These are phyloP conservation scores for Dicyrtoma fusca DNA, from an alignment of 2,888 invertebrate species.

Conservation along the genomic window DNA sequence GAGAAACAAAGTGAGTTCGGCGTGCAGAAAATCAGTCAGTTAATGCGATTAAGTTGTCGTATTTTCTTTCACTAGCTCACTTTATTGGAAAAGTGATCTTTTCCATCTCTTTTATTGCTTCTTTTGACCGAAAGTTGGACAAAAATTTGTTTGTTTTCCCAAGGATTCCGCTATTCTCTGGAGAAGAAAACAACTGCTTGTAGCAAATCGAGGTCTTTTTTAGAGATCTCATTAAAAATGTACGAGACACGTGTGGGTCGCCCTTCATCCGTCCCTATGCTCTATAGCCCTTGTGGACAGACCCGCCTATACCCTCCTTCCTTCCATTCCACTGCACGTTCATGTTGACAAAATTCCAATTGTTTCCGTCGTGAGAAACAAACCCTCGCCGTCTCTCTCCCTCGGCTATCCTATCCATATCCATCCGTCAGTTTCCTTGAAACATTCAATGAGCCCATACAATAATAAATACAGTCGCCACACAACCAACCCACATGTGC, in stretches of 20 bases:
- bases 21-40: conserved; percentile 51
- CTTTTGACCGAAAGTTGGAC: conserved; percentile 43
- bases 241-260: conserved; percentile 43
- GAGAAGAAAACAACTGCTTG: conserved; percentile 44
- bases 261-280: conserved; percentile 9
- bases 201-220: conserved; percentile 37
- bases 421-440: neutral
- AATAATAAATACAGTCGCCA: too few species aligned
- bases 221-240: conserved; percentile 48
- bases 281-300: too few species aligned
- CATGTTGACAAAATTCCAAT: conserved; percentile 36
- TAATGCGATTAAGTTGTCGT: conserved; percentile 53
- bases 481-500: neutral
- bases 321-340: conserved; percentile 12
- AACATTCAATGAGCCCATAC: too few species aligned
- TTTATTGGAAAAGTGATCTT: conserved; percentile 52
- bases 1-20: conserved; percentile 47
- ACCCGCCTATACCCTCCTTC: neutral
- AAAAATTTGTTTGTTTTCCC: conserved; percentile 49
- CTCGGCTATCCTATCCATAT: neutral
- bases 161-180: conserved; percentile 42
- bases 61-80: conserved; percentile 49
- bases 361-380: conserved; percentile 15
- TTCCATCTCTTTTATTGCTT: conserved; percentile 51
- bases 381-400: neutral